A percentile compares a stretch with the other conserved stretches of the same genome.
Conservation (phyloP, 2,797 vertebrate genomes). For the Halcyon smyrnensis region DNA sequence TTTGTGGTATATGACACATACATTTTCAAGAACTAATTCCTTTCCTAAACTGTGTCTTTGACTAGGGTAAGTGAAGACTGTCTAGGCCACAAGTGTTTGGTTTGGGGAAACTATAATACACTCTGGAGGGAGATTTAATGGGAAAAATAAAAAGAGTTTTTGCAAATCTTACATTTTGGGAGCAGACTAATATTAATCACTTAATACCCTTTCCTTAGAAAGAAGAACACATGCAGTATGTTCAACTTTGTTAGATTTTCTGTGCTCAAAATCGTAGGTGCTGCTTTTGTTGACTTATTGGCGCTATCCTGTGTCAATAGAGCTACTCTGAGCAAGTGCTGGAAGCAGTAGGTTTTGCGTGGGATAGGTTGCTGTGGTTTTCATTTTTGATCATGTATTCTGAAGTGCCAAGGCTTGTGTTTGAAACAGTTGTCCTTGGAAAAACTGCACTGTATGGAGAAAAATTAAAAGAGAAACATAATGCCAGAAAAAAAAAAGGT, state of each 20-base stretch:
- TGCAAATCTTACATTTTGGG: neutral
- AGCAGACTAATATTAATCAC: neutral
- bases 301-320: neutral
- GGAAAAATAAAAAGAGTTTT: neutral
- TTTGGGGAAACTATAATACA: neutral
- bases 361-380: neutral
- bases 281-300: neutral
- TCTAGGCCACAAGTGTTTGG: neutral
- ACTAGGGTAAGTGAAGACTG: neutral
- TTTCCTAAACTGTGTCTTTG: neutral
- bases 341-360: neutral
- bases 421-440: conserved; percentile 8
- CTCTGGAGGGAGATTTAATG: neutral
- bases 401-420: neutral
- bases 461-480: neutral
- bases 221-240: neutral
- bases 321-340: neutral
- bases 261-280: neutral
- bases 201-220: neutral
- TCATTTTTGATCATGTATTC: conserved; percentile 9
- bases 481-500: neutral
- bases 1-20: neutral
- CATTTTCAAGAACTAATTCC: neutral
- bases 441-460: neutral
- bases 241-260: neutral